Base-by-base conservation (phyloP, 2,888 invertebrate species). In the Leptinotarsa peninsularis region DNA sequence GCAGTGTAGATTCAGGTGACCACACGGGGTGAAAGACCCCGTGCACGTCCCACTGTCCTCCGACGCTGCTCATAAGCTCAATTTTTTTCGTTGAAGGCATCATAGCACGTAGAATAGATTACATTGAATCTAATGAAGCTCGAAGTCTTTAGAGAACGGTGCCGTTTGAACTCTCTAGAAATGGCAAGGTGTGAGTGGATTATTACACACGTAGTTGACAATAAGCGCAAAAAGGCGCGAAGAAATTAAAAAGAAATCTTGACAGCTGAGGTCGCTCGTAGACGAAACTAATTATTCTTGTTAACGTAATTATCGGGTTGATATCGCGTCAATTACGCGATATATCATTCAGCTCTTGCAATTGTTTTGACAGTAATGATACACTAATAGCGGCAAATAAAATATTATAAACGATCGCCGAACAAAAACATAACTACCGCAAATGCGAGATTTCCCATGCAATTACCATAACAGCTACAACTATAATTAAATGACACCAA, bases 361-460 rank as follows among this genome's bases (percentile, higher is more conserved):
- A 58, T 58, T 58, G 58, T 58, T 58, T 23, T 58, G 58, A 58
- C 58, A 58, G 58, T 58, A 58, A 58, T 58, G 58, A 58, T 58
- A 58, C 58, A 23, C 58, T 58, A 58, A 58, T 58, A 23, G 58
- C 23, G 33, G 58, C 58, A 21, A 58, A 58, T 58, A 58, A 58
- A 58, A 58, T 21, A 58, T 58, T 58, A 58, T 23, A 23, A 58
- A 58, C 58, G 58, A 58, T 14, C 58, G 14, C 23, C 23, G 21
- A 58, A 58, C 23, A 58, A 58, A 58, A 58, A 58, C 58, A 58
- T 10, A 58, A 58, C 13, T 58, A 58, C 14, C 21, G 58, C 58
- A 15, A 58, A 23, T 14, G 58, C n/a, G 54, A 54, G 23, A 21
- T 58, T 23, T 58, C 58, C 23, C 23, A 58, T 58, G 23, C 21